These are phyloP conservation scores for Delia radicum DNA, from an alignment of 1,140 invertebrate species.

Conservation along the genomic window DNA sequence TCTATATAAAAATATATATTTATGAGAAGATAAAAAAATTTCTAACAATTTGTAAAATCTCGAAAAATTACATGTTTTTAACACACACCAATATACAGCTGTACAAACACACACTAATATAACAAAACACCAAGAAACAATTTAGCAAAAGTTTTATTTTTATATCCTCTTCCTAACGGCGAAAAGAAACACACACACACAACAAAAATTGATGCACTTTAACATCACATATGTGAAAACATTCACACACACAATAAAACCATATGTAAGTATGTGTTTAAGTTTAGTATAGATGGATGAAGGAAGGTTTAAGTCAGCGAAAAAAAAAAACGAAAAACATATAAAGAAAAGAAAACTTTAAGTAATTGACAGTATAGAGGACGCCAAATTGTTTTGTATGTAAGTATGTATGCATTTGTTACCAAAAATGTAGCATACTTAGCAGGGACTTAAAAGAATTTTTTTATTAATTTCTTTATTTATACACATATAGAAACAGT, in stretches of 20 bases:
- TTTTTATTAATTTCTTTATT: too few species aligned
- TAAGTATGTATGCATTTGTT: neutral
- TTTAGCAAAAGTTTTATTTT: neutral
- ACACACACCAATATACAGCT: neutral
- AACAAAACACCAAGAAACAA: neutral
- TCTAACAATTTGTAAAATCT: neutral
- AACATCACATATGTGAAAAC: neutral
- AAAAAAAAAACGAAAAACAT: neutral
- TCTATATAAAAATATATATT: too few species aligned
- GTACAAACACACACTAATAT: neutral
- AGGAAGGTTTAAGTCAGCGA: neutral
- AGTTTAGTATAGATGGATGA: neutral
- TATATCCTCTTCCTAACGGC: neutral
- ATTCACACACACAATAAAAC: too few species aligned
- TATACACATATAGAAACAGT: too few species aligned
- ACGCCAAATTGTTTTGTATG: constrained; percentile 1
- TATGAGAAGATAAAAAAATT: neutral
- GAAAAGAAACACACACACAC: neutral
- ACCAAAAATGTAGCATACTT: neutral
- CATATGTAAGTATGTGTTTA: neutral
- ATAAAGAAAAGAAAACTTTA: neutral
- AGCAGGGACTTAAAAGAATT: neutral
- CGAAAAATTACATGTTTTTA: neutral
- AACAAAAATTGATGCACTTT: neutral
- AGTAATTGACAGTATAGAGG: constrained; percentile 1